Conservation (phyloP, 2,113 vertebrate species). For the Mustela lutreola region DNA sequence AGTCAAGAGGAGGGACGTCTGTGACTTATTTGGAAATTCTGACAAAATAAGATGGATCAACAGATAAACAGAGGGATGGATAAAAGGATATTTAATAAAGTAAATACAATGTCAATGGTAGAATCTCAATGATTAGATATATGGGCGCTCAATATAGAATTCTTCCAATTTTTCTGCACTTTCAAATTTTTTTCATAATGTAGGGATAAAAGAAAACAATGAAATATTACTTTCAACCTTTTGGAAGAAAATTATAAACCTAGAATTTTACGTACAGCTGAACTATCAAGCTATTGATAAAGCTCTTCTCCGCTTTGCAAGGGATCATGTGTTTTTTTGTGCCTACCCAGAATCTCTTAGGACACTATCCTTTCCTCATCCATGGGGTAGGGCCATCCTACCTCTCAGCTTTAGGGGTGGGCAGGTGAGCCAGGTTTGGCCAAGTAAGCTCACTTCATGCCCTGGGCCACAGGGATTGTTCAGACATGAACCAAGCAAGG, state of each 20-base stretch:
- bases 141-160: background rate
- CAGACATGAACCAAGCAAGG: background rate
- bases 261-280: background rate
- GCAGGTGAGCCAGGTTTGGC: background rate
- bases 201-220: background rate
- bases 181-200: background rate
- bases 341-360: background rate
- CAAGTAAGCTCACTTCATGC: background rate
- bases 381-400: background rate
- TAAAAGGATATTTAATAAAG: background rate
- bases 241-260: background rate
- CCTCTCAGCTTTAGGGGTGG: background rate
- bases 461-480: background rate
- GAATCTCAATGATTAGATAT: background rate
- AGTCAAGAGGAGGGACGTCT: background rate
- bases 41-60: background rate
- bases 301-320: background rate
- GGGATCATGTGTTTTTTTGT: background rate
- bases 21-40: background rate
- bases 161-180: background rate
- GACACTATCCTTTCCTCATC: background rate
- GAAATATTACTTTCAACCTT: background rate
- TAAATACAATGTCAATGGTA: background rate
- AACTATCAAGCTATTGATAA: background rate
- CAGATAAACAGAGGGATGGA: background rate